Evolutionary conservation across 2,888 invertebrate species (phyloP), one percentile per base, ranked within the genome.

Genomic region (Ceramica pisi): DNA sequence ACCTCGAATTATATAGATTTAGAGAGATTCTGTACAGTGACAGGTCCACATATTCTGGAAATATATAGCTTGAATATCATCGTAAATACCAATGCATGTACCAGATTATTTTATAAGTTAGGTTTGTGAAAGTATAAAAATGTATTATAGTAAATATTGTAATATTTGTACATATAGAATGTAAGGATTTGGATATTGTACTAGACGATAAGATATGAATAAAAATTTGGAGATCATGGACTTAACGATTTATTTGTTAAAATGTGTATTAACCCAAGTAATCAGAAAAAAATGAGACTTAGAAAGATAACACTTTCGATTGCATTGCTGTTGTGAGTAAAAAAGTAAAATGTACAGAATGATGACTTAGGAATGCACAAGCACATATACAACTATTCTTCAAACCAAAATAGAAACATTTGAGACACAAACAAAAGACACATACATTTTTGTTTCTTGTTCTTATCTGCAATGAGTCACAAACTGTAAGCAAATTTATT

Each of bases 101-200:
- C 35, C 59, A 14, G 16, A 66, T 35, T 51, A 62, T 41, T 80
- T 46, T 69, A 31, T 66, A 48, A 69, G 10, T 71, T 61, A 48
- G 46, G 10, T 65, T 23, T 62, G 26, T 60, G 16, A 26, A 12
- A 59, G 31, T 62, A 50, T 60, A 67, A 57, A 67, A 60, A 44
- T 84, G 84, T 85, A 86, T 31, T 74, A 86, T 84, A 85, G 60
- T 81, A 81, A n/a, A n/a, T n/a, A 75, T 68, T 35, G 46, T 83
- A 82, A 75, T 55, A 64, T 26, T 50, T 85, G 86, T 86, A 86
- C 65, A 85, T 86, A 84, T 72, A 74, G 19, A 48, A 19, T 10
- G 26, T 81, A 81, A 82, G 65, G 26, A 75, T 80, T 82, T 81
- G 75, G 68, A 73, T 81, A 81, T 75, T 80, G 76, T 85, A 85